phyloP scores from a whole-genome alignment of 2,113 vertebrate species.

The Pygathrix nemaeus region DNA sequence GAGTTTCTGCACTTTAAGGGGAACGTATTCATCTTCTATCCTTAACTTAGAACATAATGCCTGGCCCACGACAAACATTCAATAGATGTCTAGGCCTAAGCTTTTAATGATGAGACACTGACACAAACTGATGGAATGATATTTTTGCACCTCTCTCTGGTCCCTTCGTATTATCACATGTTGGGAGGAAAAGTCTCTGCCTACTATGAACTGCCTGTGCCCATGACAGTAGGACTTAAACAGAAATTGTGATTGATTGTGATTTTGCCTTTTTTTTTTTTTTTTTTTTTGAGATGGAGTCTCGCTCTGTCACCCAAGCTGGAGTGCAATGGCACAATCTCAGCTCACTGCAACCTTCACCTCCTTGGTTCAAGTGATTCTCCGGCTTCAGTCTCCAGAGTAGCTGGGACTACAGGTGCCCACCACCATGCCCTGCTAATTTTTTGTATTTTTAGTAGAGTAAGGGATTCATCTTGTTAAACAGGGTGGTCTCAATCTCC shows the following conservation, averaged over 20 bases:
- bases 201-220: not conserved
- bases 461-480: too few relatives aligned
- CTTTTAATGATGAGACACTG: not conserved
- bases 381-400: too few relatives aligned
- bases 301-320: too few relatives aligned
- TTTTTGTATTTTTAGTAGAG: too few relatives aligned
- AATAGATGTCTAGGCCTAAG: not conserved
- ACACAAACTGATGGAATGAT: not conserved
- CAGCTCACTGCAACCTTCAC: too few relatives aligned
- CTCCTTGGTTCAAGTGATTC: too few relatives aligned
- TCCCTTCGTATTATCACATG: not conserved
- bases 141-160: not conserved
- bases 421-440: too few relatives aligned
- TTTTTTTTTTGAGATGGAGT: too few relatives aligned
- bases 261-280: not conserved
- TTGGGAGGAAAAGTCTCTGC: not conserved
- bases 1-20: not conserved
- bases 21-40: not conserved
- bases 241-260: not conserved
- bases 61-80: not conserved
- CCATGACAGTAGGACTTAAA: not conserved
- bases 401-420: too few relatives aligned
- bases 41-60: not conserved
- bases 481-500: too few relatives aligned
- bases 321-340: too few relatives aligned